These are phyloP conservation scores for Lordiphosa mommai DNA, from an alignment of 1,140 invertebrate species.

Conservation along the genomic window DNA sequence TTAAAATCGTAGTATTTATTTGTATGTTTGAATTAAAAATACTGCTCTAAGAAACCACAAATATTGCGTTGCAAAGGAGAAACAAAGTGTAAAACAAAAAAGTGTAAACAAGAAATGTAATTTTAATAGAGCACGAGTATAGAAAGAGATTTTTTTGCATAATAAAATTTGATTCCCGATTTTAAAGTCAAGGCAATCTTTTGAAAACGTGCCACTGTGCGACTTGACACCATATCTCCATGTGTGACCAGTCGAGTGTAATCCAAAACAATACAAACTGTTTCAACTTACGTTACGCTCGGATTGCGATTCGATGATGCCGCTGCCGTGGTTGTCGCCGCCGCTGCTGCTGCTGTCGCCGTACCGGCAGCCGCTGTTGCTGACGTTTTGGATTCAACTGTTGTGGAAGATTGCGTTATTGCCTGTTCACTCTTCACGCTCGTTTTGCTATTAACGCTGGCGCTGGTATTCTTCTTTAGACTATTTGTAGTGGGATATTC, in stretches of 20 bases:
- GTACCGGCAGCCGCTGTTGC: conserved; percentile 40
- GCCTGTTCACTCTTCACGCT: conserved; percentile 70
- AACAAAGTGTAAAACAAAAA: no score
- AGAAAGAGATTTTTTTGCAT: no score
- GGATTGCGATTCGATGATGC: conserved; percentile 78
- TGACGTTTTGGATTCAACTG: conserved; percentile 62
- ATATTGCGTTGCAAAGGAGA: no score
- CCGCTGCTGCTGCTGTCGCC: conserved; percentile 42
- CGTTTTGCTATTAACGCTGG: conserved; percentile 55
- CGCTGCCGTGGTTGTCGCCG: conserved; percentile 44
- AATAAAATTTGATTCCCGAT: no score
- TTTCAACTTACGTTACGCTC: conserved; percentile 81
- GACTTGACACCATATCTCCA: conserved; percentile 21
- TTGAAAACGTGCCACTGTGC: conserved; percentile 8
- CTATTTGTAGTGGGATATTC: conserved; percentile 80
- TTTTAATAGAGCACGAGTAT: no score
- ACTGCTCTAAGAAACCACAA: no score
- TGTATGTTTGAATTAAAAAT: no score
- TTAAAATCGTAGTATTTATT: no score
- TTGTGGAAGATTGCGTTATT: conserved; percentile 71
- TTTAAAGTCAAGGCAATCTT: no score
- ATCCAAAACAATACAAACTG: conserved; percentile 62
- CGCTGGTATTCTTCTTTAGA: conserved; percentile 68
- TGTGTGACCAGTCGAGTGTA: conserved; percentile 40
- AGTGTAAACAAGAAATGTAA: no score